These are phyloP conservation scores for Acrocyrtus sp. DNA, from an alignment of 2,888 invertebrate species.

Conservation along the genomic window DNA sequence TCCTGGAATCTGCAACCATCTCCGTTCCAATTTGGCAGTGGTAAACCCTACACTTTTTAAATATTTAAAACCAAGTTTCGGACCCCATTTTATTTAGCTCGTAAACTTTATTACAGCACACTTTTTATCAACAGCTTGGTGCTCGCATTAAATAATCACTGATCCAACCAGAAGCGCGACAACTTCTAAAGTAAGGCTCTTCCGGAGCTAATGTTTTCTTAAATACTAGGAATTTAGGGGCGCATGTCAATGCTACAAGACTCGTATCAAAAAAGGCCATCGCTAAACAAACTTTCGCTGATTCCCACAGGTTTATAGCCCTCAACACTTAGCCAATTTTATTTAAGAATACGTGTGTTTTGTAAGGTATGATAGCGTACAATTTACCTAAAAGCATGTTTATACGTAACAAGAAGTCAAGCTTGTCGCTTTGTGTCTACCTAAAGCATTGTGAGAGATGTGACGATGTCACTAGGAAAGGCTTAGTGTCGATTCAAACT, in stretches of 20 bases:
- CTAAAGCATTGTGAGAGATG: conserved; percentile 12
- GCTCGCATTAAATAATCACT: background rate
- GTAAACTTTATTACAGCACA: conserved; percentile 1
- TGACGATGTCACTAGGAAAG: background rate
- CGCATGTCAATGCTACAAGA: conserved; percentile 22
- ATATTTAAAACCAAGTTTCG: background rate
- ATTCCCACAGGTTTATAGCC: conserved; percentile 29
- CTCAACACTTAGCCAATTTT: too few species aligned
- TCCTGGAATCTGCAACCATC: background rate
- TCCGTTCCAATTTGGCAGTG: background rate
- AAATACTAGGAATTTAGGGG: conserved; percentile 30
- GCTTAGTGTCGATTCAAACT: background rate
- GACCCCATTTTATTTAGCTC: background rate
- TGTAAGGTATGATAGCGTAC: background rate
- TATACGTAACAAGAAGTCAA: background rate
- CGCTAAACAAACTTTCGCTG: conserved; percentile 36
- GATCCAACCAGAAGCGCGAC: background rate
- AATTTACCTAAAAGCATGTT: background rate
- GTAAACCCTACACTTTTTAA: background rate
- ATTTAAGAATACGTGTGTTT: too few species aligned
- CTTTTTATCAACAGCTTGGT: background rate
- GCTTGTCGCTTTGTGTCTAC: conserved; percentile 1
- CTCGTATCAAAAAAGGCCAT: conserved; percentile 41
- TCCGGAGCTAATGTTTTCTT: conserved; percentile 41
- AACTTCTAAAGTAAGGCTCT: conserved; percentile 11